Evolutionary conservation across 2,888 invertebrate species (phyloP).

Genomic region (Cephonodes hylas): DNA sequence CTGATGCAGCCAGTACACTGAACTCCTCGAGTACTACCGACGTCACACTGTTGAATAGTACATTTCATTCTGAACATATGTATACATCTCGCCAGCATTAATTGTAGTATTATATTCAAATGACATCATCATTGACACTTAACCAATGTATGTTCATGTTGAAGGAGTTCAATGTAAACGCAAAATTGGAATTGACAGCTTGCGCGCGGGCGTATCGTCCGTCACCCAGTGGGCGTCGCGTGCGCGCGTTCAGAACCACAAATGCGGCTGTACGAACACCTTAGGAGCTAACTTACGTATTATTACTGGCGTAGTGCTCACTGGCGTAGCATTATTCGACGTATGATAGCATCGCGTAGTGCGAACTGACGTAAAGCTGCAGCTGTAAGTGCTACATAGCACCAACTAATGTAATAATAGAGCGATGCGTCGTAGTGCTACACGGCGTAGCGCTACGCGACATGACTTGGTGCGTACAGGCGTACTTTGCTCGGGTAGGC

Average conservation of each 20-base stretch:
- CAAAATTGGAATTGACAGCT: conserved; percentile 11
- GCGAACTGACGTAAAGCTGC: neutral
- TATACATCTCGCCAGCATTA: too few relatives aligned
- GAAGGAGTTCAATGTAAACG: neutral
- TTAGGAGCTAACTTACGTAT: neutral
- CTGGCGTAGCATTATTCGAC: neutral
- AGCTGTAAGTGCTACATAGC: neutral
- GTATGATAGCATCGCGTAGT: neutral
- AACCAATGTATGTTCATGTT: too few relatives aligned
- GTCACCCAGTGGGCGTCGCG: conserved; percentile 65
- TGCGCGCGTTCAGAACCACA: conserved; percentile 51
- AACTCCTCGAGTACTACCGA: neutral
- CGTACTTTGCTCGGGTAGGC: conserved; percentile 63
- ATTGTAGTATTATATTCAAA: too few relatives aligned
- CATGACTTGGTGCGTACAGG: conserved; percentile 30
- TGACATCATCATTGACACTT: too few relatives aligned
- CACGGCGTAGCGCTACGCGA: neutral
- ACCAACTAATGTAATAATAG: neutral
- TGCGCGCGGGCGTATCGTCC: conserved; percentile 42
- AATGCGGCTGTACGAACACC: conserved; percentile 38
- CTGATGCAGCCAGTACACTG: neutral
- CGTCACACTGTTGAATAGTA: too few relatives aligned
- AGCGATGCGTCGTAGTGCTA: neutral
- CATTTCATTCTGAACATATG: too few relatives aligned
- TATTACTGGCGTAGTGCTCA: neutral